Base-by-base conservation (phyloP, 2,888 invertebrate genomes). In the Phlogophora meticulosa region DNA sequence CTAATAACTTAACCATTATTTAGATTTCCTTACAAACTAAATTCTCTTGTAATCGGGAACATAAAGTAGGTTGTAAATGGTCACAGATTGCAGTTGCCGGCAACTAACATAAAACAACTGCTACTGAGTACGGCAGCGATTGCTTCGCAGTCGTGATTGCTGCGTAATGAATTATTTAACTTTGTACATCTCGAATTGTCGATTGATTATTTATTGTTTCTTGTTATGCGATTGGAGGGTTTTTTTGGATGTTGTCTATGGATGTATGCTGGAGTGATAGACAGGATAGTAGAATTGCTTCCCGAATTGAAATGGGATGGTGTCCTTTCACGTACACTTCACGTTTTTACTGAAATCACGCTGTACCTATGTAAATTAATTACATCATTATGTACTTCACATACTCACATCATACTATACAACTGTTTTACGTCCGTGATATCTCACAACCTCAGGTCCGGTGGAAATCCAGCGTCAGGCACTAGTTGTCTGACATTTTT, bases 31-130 rank as follows among this genome's bases (percentile, higher is more conserved):
- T 24, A 56, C 74, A 59, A 72, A 77, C 64, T 72, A 45, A 72
- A 72, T 55, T 72, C 65, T 36, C 24, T n/a, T 63, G 17, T 59
- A 79, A 79, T 76, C 75, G 36, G 7, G 28, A 20, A 40, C 72
- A 79, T 76, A 76, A 76, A 79, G 60, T 76, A n/a, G 42, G 22
- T 64, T 56, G 53, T 75, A 75, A 79, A 76, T 76, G 65, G 64
- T 24, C 56, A 24, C 13, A 70, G 80, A 76, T 79, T 79, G 60
- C 80, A 45, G 53, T 64, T 22, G 51, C 38, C 9, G 22, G 48
- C 67, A 60, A 64, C 74, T 36, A 56, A 32, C 73, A 53, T 76
- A 66, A 72, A 61, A 15, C 51, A 58, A 66, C 57, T 67, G 51
- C 43, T 24, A 40, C 17, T 3, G 51, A 24, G 7, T 22, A 32